Evolutionary conservation across 2,113 vertebrate genomes (phyloP), one percentile per base, ranked within the genome.

Genomic region (Oncorhynchus clarkii): DNA sequence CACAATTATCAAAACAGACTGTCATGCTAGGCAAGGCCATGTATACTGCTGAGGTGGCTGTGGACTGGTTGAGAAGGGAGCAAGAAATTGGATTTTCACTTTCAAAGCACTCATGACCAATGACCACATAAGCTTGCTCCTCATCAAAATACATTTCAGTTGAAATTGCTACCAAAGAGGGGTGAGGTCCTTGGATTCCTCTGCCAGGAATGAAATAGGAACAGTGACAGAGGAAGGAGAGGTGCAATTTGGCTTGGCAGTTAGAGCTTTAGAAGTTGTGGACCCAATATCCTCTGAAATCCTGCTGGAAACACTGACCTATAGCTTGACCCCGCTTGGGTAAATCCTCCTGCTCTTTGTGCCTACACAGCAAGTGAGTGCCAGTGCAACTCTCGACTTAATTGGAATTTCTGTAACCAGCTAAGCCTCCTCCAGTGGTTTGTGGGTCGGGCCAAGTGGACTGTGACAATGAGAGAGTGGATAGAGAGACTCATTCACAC

Each of bases 361-460:
- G 72, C 69, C 69, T 59, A 67, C 72, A 51, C 79, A 84, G 80
- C 80, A 77, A 59, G 34, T 67, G 24, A 73, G 82, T 71, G 66
- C 57, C 77, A 85, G 75, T 71, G 68, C 78, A 81, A 83, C 75
- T 77, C 67, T 82, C 57, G n/a, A 76, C 82, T 86, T 80, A 78
- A 85, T 75, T 86, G 76, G 70, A 80, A 85, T 76, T 84, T 84
- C 71, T 87, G 66, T 69, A 82, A 74, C 69, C 71, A 31, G 77
- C 69, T 77, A 81, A 77, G 77, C 75, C 68, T 69, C 60, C 74
- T 75, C 59, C 66, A 60, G 29, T 59, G 20, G 54, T 67, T 24
- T 80, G 70, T 24, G 48, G 75, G 78, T 67, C 48, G 80, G 51
- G 67, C 59, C 51, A 70, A 80, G 77, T 72, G 74, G 73, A 83